Percentiles rank a stretch among this genome's conserved stretches.
These are phyloP conservation scores for Sebastes variabilis DNA, from an alignment of 2,797 vertebrate species.

Conservation along the genomic window DNA sequence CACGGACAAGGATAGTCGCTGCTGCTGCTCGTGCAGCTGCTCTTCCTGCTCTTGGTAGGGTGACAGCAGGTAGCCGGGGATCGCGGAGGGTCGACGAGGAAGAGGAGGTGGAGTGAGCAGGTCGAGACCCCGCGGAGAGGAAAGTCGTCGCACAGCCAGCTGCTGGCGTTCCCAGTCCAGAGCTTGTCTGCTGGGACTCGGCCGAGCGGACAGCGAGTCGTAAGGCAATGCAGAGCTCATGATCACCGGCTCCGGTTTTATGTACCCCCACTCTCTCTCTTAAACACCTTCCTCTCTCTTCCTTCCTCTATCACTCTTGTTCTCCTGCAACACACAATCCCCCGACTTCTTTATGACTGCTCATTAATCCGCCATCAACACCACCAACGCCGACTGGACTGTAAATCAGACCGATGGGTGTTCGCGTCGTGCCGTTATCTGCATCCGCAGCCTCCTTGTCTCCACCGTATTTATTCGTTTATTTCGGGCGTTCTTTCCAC, in stretches of 20 bases:
- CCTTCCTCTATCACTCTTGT: constrained; percentile 52
- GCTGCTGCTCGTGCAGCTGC: constrained; percentile 62
- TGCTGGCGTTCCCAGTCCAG: constrained; percentile 77
- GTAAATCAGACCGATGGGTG: constrained; percentile 78
- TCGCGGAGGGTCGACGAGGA: constrained; percentile 75
- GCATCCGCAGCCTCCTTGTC: constrained; percentile 70
- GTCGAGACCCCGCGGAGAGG: constrained; percentile 73
- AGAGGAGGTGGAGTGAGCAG: constrained; percentile 67
- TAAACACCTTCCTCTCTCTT: constrained; percentile 33
- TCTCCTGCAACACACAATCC: constrained; percentile 53
- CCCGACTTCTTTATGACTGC: constrained; percentile 74
- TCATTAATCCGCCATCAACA: constrained; percentile 74
- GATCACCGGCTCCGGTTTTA: constrained; percentile 67
- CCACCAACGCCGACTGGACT: constrained; percentile 46
- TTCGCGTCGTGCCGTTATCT: constrained; percentile 73
- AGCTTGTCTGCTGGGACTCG: constrained; percentile 72
- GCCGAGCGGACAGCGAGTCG: constrained; percentile 77
- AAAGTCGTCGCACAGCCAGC: constrained; percentile 73
- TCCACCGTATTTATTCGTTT: constrained; percentile 68
- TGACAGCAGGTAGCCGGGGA: constrained; percentile 78
- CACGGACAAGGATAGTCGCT: constrained; percentile 75
- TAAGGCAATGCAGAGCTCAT: constrained; percentile 81
- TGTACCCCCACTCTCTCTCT: constrained; percentile 62
- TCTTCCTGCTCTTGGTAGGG: constrained; percentile 73
- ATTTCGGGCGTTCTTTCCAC: constrained; percentile 67